Conservation (phyloP, 2,797 vertebrate genomes). For the Apogon hyalosoma region DNA sequence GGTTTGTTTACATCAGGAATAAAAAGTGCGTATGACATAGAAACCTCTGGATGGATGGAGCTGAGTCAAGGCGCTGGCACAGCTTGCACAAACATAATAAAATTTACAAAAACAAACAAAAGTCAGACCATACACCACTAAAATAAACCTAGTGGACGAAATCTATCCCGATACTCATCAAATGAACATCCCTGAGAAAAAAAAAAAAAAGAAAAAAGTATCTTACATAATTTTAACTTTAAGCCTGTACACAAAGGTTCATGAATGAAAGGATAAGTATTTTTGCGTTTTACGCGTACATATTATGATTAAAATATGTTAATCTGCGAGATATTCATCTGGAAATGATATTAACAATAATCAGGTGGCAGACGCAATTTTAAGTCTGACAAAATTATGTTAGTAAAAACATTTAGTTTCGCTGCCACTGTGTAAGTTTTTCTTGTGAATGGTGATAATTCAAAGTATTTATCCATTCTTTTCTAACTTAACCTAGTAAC, state of each 20-base stretch:
- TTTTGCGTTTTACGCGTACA: not conserved
- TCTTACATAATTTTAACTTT: slow-evolving; percentile 44
- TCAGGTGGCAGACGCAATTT: slow-evolving; percentile 31
- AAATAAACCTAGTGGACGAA: not conserved
- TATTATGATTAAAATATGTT: not conserved
- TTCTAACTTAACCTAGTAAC: slow-evolving; percentile 29
- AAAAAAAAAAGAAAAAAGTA: slow-evolving; percentile 6
- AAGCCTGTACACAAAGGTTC: not conserved
- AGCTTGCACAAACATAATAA: slow-evolving; percentile 9
- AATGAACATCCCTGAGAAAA: not conserved
- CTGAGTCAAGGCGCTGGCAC: slow-evolving; percentile 57
- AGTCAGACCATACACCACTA: not conserved
- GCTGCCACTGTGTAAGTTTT: not conserved
- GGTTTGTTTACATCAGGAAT: slow-evolving; percentile 87
- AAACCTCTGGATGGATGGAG: slow-evolving; percentile 71
- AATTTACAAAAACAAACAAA: not conserved
- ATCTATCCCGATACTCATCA: slow-evolving; percentile 1
- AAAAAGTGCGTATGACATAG: slow-evolving; percentile 86
- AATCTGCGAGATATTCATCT: not conserved
- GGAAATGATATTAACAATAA: not conserved
- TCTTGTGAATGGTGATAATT: not conserved
- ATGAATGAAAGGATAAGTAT: slow-evolving; percentile 3
- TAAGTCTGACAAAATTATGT: slow-evolving; percentile 9
- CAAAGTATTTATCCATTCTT: not conserved
- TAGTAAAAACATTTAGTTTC: not conserved